These are phyloP conservation scores for Bucco capensis DNA, from an alignment of 2,113 vertebrate genomes.

Conservation along the genomic window DNA sequence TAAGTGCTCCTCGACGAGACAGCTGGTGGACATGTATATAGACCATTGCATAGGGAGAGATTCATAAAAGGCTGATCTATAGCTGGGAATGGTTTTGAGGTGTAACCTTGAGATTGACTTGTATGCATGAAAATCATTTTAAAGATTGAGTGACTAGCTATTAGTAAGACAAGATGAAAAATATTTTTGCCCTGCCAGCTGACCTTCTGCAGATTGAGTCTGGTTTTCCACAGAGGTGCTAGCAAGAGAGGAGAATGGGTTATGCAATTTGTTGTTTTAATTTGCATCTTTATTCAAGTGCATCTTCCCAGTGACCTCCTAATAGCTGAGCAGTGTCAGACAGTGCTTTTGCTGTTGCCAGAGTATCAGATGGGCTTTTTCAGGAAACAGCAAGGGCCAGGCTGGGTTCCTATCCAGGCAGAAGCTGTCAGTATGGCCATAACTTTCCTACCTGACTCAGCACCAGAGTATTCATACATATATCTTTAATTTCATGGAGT, in stretches of 20 bases:
- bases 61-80: neutral
- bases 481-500: neutral
- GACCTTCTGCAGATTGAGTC: neutral
- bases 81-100: neutral
- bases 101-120: neutral
- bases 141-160: neutral
- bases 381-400: neutral
- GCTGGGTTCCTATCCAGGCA: neutral
- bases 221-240: neutral
- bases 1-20: neutral
- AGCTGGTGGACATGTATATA: neutral
- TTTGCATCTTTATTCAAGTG: constrained; percentile 17
- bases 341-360: neutral
- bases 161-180: constrained; percentile 38
- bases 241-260: neutral
- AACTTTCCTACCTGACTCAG: neutral
- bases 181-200: neutral
- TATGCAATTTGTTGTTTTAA: constrained; percentile 11
- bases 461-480: neutral
- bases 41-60: neutral
- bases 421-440: neutral
- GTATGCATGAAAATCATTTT: neutral
- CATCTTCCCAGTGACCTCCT: constrained; percentile 4
- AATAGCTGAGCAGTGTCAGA: neutral
- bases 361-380: neutral